Base-by-base conservation (phyloP, 2,888 invertebrate species). In the Oasisia sp. region DNA sequence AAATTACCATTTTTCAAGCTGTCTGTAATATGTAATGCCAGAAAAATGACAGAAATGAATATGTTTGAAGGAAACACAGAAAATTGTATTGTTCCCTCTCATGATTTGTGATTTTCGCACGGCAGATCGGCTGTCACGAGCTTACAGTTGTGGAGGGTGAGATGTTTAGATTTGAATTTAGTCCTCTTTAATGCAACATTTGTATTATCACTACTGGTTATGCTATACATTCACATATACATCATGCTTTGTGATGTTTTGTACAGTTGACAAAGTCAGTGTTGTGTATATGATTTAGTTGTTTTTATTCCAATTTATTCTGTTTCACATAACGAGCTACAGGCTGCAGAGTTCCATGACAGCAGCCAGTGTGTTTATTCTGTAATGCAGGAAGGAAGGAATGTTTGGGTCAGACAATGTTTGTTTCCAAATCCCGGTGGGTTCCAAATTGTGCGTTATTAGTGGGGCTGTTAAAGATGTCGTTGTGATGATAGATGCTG, bases 221-320 rank as follows among this genome's bases (percentile, higher is more conserved):
- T 74, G 74, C n/a, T 74, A 19, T 74, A 27, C 27, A n/a, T 27
- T 27, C 27, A 27, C 74, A 74, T 50, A 50, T 14, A 8, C 38
- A 38, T 38, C 38, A 38, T 38, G 38, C 38, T 38, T 74, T 74
- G 74, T 74, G 74, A 74, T 74, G 74, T 74, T 74, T 74, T 74
- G 74, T 74, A 74, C 74, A 74, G 74, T 74, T 74, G 74, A 74
- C 74, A 74, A 74, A n/a, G 74, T 74, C 74, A 74, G 74, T 74
- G 74, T 74, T 74, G 74, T 74, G 74, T n/a, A 74, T 74, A 74
- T 74, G 74, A 74, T 74, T 19, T 19, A 27, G 74, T 74, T 74
- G n/a, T 74, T 74, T 74, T 74, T 74, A 74, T 74, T 74, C 27
- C 74, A 74, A 74, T 74, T 27, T n/a, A 74, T 74, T 74, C n/a